These are phyloP conservation scores for Brachypodius melanocephalos DNA, from an alignment of 2,113 vertebrate genomes.

Conservation along the genomic window DNA sequence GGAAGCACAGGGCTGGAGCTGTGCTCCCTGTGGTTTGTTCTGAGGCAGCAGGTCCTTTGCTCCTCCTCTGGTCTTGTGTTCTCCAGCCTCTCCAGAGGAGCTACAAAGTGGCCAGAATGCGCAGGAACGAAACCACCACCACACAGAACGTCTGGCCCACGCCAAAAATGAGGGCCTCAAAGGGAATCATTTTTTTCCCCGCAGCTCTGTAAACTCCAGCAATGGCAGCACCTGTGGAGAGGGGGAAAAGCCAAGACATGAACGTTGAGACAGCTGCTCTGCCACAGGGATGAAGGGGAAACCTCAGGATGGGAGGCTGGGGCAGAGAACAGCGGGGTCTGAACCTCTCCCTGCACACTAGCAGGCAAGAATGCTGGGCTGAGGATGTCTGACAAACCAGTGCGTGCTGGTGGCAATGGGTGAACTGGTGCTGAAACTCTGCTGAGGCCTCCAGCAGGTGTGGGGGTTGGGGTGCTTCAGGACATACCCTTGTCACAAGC, in stretches of 20 bases:
- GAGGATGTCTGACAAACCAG: not conserved
- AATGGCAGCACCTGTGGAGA: slow-evolving; percentile 86
- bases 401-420: accelerated
- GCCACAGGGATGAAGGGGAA: not conserved
- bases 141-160: slow-evolving; percentile 92
- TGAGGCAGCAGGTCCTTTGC: not conserved
- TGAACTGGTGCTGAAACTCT: not conserved
- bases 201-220: slow-evolving; percentile 96
- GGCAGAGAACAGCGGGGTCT: not conserved
- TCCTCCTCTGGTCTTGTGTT: not conserved
- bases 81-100: not conserved
- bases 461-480: accelerated
- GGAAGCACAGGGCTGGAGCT: accelerated
- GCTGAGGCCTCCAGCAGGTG: not conserved
- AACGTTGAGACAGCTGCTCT: not conserved
- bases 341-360: accelerated
- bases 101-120: slow-evolving; percentile 92
- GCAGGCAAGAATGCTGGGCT: not conserved
- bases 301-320: not conserved
- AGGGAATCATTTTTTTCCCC: slow-evolving; percentile 90
- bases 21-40: not conserved
- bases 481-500: accelerated
- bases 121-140: slow-evolving; percentile 89
- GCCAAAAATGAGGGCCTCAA: slow-evolving; percentile 90
- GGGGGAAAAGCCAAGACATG: accelerated